phyloP scores from a whole-genome alignment of 1,140 invertebrate species.

The Drosophila neocordata region DNA sequence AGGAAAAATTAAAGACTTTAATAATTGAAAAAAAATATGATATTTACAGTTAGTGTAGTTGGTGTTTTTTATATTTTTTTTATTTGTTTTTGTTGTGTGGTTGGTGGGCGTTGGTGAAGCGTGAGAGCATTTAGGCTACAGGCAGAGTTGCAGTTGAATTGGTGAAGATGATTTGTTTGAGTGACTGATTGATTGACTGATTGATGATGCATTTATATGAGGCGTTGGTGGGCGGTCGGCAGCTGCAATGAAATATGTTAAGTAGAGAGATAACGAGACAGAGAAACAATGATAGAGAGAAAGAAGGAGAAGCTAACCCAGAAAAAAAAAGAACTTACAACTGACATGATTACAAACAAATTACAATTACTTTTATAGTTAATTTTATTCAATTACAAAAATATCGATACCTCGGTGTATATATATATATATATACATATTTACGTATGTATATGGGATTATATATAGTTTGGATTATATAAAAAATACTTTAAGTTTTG shows the following conservation, averaged over 20 bases:
- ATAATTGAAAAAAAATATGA: slow-evolving; percentile 57
- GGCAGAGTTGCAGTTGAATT: slow-evolving; percentile 54
- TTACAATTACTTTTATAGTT: slow-evolving; percentile 51
- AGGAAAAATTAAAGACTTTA: slow-evolving; percentile 23
- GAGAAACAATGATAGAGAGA: slow-evolving; percentile 9
- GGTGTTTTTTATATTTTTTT: slow-evolving; percentile 60
- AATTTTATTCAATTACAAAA: slow-evolving; percentile 77
- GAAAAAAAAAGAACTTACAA: neutral
- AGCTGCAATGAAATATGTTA: slow-evolving; percentile 74
- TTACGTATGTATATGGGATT: slow-evolving; percentile 28
- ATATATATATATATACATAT: slow-evolving; percentile 40
- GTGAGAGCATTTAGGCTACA: slow-evolving; percentile 56
- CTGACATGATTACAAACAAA: slow-evolving; percentile 41
- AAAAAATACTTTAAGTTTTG: neutral
- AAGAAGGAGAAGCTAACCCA: neutral
- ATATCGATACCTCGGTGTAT: slow-evolving; percentile 43
- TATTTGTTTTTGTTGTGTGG: slow-evolving; percentile 43
- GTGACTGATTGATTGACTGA: slow-evolving; percentile 38
- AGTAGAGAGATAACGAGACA: slow-evolving; percentile 55
- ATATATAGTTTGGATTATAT: slow-evolving; percentile 15
- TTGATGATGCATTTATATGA: slow-evolving; percentile 36
- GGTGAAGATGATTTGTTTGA: slow-evolving; percentile 46
- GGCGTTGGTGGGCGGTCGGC: slow-evolving; percentile 34
- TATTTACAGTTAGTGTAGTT: slow-evolving; percentile 81
- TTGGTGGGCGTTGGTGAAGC: slow-evolving; percentile 44